Conservation (phyloP, 35 echinoderm and acorn worm species). For the Apostichopus californicus region DNA sequence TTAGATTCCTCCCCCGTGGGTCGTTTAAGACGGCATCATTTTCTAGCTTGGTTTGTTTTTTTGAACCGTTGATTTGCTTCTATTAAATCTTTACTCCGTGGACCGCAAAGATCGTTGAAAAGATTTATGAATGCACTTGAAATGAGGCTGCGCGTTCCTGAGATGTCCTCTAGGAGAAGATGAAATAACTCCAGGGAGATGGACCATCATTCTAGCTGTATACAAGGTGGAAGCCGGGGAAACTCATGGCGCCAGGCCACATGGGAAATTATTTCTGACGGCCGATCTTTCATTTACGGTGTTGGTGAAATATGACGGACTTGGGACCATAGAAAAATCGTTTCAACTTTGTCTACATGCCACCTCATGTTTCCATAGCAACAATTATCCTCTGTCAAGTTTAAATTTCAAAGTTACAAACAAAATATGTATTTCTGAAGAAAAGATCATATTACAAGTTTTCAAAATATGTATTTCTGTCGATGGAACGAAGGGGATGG, state of each 20-base stretch:
- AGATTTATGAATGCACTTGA: constrained; percentile 46
- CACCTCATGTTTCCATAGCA: not conserved
- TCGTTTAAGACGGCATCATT: constrained; percentile 43
- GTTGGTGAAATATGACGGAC: constrained; percentile 24
- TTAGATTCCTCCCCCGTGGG: constrained; percentile 56
- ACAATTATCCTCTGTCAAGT: not conserved
- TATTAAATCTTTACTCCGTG: constrained; percentile 35
- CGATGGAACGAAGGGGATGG: too few relatives aligned
- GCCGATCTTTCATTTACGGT: constrained; percentile 21
- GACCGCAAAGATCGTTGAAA: constrained; percentile 46
- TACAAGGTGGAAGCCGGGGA: not conserved
- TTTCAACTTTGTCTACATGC: not conserved
- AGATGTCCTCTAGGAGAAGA: not conserved
- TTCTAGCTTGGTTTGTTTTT: constrained; percentile 25
- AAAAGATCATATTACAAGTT: too few relatives aligned
- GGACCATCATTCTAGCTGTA: not conserved
- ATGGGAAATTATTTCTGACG: constrained; percentile 43
- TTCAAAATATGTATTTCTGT: too few relatives aligned
- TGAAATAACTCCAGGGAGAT: not conserved
- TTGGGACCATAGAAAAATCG: not conserved
- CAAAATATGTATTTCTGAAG: too few relatives aligned
- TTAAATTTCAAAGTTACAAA: too few relatives aligned
- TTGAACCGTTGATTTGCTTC: constrained; percentile 48
- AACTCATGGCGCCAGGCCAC: constrained; percentile 32
- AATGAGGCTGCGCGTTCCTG: constrained; percentile 2